These are phyloP conservation scores for Caenorhabditis virilis DNA, from an alignment of 2,888 invertebrate species.

Conservation along the genomic window DNA sequence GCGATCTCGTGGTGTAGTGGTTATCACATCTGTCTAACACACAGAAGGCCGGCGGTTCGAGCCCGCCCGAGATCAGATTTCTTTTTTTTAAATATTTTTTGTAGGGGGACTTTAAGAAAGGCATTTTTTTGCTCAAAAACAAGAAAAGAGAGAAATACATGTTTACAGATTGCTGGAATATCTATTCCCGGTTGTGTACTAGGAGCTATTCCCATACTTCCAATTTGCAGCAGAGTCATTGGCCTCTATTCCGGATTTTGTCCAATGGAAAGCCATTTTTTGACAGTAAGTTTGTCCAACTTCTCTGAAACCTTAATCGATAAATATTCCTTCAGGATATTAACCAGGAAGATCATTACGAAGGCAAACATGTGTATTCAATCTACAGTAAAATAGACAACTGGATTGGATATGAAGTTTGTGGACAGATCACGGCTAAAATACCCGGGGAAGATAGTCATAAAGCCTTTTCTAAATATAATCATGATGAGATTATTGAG, in stretches of 20 bases:
- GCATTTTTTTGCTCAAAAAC: too few species aligned
- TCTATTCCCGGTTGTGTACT: constrained; percentile 41
- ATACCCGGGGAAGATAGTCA: constrained; percentile 42
- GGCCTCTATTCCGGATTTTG: constrained; percentile 44
- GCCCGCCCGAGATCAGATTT: constrained; percentile 62
- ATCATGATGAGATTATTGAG: constrained; percentile 18
- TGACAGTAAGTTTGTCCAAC: constrained; percentile 27
- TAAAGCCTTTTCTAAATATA: constrained; percentile 12
- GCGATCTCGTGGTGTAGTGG: constrained; percentile 64
- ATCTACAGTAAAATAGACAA: constrained; percentile 33
- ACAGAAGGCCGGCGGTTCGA: constrained; percentile 67
- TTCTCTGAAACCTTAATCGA: too few species aligned
- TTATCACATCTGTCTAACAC: constrained; percentile 68
- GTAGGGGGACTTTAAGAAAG: too few species aligned
- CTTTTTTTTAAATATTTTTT: too few species aligned
- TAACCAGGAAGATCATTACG: constrained; percentile 39
- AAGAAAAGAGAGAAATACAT: too few species aligned
- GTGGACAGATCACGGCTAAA: constrained; percentile 36
- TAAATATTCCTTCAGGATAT: constrained; percentile 28
- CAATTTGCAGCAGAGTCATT: constrained; percentile 41
- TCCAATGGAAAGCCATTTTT: constrained; percentile 35
- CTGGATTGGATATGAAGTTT: constrained; percentile 41
- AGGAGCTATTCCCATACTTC: constrained; percentile 34
- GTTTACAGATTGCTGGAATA: constrained; percentile 33
- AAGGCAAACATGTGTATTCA: constrained; percentile 32